Evolutionary conservation across 2,113 vertebrate species (phyloP).

Genomic region (Nothoprocta pentlandii): DNA sequence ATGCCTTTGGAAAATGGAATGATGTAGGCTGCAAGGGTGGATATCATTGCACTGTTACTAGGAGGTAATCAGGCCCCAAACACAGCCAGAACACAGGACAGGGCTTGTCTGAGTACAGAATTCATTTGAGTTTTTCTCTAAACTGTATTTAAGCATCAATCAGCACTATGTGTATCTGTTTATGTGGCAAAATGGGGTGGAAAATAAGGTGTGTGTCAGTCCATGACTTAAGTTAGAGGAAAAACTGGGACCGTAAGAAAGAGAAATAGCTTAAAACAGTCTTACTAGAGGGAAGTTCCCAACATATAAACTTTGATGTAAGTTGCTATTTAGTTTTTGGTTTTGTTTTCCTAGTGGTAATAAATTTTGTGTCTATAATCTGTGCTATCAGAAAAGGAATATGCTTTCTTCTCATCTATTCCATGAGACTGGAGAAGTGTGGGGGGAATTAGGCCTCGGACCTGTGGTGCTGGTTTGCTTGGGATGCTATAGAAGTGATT

Average conservation of each 20-base stretch:
- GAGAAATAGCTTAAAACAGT: background rate
- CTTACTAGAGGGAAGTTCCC: background rate
- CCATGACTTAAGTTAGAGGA: background rate
- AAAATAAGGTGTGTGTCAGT: background rate
- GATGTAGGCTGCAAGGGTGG: background rate
- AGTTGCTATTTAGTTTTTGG: background rate
- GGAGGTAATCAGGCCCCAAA: background rate
- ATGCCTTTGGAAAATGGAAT: background rate
- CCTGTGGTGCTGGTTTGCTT: background rate
- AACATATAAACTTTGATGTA: background rate
- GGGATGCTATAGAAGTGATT: background rate
- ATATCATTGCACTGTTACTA: background rate
- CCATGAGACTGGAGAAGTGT: background rate
- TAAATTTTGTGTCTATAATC: background rate
- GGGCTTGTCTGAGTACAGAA: background rate
- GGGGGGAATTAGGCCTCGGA: background rate
- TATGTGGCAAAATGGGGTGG: fast-evolving
- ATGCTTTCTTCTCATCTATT: background rate
- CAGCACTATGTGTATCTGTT: background rate
- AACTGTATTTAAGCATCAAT: background rate
- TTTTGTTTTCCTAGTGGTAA: background rate
- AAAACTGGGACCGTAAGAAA: background rate
- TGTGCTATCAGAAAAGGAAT: background rate
- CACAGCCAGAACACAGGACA: background rate
- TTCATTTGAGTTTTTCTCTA: background rate